phyloP scores from a whole-genome alignment of 2,888 invertebrate species.

The Lordiphosa andalusiaca region DNA sequence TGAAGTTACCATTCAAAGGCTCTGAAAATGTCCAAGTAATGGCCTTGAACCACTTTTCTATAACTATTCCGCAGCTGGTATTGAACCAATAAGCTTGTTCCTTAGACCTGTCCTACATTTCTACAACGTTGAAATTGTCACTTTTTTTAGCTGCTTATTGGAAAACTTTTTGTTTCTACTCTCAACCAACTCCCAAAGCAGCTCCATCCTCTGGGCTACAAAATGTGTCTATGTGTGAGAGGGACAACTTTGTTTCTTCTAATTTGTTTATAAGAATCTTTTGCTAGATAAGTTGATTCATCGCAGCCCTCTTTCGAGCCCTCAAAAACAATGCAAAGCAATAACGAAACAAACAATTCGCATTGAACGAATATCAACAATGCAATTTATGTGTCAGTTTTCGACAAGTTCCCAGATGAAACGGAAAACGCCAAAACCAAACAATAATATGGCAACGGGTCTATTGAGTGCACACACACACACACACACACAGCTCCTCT shows the following conservation, averaged over 20 bases:
- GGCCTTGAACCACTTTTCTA: too few species aligned
- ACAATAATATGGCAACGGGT: slow-evolving; percentile 19
- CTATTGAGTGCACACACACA: slow-evolving; percentile 3
- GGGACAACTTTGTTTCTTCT: slow-evolving; percentile 27
- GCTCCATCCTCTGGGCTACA: not conserved
- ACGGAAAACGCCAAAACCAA: slow-evolving; percentile 14
- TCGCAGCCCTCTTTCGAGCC: slow-evolving; percentile 11
- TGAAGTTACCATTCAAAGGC: too few species aligned
- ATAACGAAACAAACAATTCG: slow-evolving; percentile 20
- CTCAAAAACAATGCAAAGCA: slow-evolving; percentile 29
- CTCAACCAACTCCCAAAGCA: too few species aligned
- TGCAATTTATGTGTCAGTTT: slow-evolving; percentile 58
- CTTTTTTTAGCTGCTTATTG: too few species aligned
- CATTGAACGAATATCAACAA: slow-evolving; percentile 45
- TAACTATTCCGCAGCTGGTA: too few species aligned
- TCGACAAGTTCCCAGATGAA: slow-evolving; percentile 26
- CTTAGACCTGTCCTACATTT: too few species aligned
- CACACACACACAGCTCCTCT: slow-evolving; percentile 3
- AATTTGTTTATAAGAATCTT: slow-evolving; percentile 47
- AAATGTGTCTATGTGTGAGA: slow-evolving; percentile 3
- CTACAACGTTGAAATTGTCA: too few species aligned
- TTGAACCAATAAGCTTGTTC: too few species aligned
- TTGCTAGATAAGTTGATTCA: slow-evolving; percentile 14
- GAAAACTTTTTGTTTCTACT: too few species aligned
- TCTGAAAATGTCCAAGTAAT: too few species aligned